Base-by-base conservation (phyloP, 2,113 vertebrate species). In the Pimephales promelas region DNA sequence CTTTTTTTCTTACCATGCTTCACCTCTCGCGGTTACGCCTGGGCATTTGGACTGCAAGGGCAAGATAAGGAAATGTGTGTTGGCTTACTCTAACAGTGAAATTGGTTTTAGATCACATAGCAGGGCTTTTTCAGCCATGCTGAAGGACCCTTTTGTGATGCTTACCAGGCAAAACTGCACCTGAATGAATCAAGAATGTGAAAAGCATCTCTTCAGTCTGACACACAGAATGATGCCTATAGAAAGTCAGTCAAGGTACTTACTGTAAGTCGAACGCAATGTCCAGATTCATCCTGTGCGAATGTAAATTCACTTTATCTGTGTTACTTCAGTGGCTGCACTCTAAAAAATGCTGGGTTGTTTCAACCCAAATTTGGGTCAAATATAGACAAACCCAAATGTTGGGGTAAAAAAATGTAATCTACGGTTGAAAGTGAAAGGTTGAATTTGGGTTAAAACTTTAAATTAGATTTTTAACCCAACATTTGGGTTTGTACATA, bases 21-120 rank as follows among this genome's bases (percentile, higher is more conserved):
- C 86, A 98, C 95, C 89, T 97, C 96, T 92, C 97, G 97, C 93
- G 97, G 93, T 92, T 98, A 96, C 88, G 97, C 95, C 92, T 97
- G 97, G 85, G 97, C 97, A 93, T 95, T 96, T 98, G 86, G 96
- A 97, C 98, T 99, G 95, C 84, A 96, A 94, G 85, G 79, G 45
- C 64, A 95, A 92, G 93, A 95, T 90, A 93, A 95, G 86, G 77
- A 91, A 95, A 94, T 92, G 86, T 87, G 81, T 81, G 80, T 91
- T 90, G 91, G 90, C 89, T 93, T 87, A 92, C 92, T 92, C 92
- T 88, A 90, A 94, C 92, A 89, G 87, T 57, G 89, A 94, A 95
- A 95, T 94, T 94, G 93, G 92, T 94, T 94, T 94, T 92, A 92
- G 93, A 94, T 94, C 92, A 92, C 81, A 85, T 91, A 89, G 92